Base-by-base conservation (phyloP, 1,140 invertebrate genomes). In the Pogonognathellus flavescens region DNA sequence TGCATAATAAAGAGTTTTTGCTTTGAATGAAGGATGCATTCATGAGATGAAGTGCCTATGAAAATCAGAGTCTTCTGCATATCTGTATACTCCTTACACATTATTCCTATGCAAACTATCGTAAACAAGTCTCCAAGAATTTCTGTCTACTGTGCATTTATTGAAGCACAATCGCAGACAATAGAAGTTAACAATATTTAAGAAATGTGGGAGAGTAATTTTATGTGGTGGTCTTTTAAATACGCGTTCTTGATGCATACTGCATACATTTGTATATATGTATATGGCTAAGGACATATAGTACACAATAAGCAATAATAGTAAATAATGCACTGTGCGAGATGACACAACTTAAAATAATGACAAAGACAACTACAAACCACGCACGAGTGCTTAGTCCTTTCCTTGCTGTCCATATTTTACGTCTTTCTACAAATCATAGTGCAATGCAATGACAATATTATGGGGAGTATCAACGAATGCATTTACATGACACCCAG, bases 261-360 rank as follows among this genome's bases (percentile, higher is more conserved):
- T n/a, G n/a, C n/a, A n/a, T n/a, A n/a, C n/a, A n/a, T 13, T 4
- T 62, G 57, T 59, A 10, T 22, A 62, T 62, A 22, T 20, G 20
- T 62, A 6, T 16, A 62, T 22, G 11, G 20, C 5, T 11, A 55
- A 55, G 14, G 60, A 22, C 8, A 22, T 22, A 62, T 25, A 25
- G 25, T 8, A 20, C 13, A 11, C 22, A 53, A 53, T 8, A 13
- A 13, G 13, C 13, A 53, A 53, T 53, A 53, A 53, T 13, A 53
- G 52, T 62, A 62, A 62, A 62, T 62, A 62, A 22, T 62, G 60
- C 16, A 22, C 20, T 18, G 13, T 22, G 25, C 60, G 60, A 62
- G 60, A 62, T 22, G 16, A n/a, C 60, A 62, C 20, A 62, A 62
- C 60, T 62, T 62, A 62, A 62, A 62, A 62, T 62, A 62, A 22